These are phyloP conservation scores for Tinamus guttatus DNA, from an alignment of 2,113 vertebrate genomes.

Conservation along the genomic window DNA sequence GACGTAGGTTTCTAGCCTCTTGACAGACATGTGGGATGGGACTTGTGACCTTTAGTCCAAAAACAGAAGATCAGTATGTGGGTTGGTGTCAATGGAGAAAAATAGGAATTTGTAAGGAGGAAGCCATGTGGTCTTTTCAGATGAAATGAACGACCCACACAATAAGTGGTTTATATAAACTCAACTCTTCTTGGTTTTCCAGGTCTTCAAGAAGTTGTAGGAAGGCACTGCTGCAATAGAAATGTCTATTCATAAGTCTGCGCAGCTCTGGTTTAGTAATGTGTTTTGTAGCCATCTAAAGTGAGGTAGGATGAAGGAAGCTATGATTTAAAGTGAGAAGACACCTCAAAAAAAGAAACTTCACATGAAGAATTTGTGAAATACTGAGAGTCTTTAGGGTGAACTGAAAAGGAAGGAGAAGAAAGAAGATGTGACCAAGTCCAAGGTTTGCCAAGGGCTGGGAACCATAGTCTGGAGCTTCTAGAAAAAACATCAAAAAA, in stretches of 20 bases:
- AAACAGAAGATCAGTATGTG: neutral
- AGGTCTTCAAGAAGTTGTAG: neutral
- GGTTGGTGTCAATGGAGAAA: neutral
- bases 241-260: neutral
- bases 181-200: neutral
- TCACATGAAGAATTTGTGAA: neutral
- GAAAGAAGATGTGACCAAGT: neutral
- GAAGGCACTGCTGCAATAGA: neutral
- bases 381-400: neutral
- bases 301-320: neutral
- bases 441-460: neutral
- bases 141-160: neutral
- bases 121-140: neutral
- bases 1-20: neutral
- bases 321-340: neutral
- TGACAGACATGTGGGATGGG: neutral
- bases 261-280: constrained; percentile 10
- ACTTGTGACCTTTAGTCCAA: neutral
- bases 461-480: neutral
- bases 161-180: neutral
- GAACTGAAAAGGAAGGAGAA: neutral
- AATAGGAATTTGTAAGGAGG: neutral
- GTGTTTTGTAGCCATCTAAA: neutral
- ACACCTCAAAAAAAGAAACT: neutral
- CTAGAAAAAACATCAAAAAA: neutral